Evolutionary conservation across 2,797 vertebrate species (phyloP).

Genomic region (Labeo calbasu): DNA sequence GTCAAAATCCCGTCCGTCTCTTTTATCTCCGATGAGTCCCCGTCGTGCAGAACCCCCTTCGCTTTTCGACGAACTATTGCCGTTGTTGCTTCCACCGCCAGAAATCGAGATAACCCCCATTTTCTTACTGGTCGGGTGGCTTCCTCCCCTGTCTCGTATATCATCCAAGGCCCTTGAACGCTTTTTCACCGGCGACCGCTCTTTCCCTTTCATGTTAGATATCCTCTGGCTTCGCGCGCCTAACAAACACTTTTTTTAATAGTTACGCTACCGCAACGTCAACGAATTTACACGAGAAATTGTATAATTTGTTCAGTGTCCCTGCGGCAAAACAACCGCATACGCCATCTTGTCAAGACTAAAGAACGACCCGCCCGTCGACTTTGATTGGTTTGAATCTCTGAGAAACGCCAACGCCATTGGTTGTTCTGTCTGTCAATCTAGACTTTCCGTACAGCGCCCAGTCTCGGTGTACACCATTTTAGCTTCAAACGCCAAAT

Average conservation of each 20-base stretch:
- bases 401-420: conserved; percentile 58
- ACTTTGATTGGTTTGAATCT: conserved; percentile 70
- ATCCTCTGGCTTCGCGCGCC: conserved; percentile 63
- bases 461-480: conserved; percentile 26
- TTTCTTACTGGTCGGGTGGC: conserved; percentile 88
- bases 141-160: conserved; percentile 89
- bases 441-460: conserved; percentile 45
- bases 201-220: conserved; percentile 92
- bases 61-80: conserved; percentile 78
- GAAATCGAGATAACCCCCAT: conserved; percentile 84
- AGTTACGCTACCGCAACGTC: conserved; percentile 52
- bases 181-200: conserved; percentile 95
- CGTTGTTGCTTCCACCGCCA: conserved; percentile 80
- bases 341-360: conserved; percentile 84
- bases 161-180: conserved; percentile 93
- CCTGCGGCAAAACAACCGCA: conserved; percentile 82
- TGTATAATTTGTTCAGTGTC: conserved; percentile 72
- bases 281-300: conserved; percentile 55
- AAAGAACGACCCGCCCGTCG: conserved; percentile 65
- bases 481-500: conserved; percentile 29
- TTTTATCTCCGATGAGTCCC: conserved; percentile 82
- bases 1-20: conserved; percentile 89
- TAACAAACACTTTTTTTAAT: conserved; percentile 34
- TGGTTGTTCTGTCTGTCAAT: conserved; percentile 68
- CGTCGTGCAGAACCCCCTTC: conserved; percentile 77